Evolutionary conservation across 2,888 invertebrate genomes (phyloP).

Genomic region (Melinaea menophilus): DNA sequence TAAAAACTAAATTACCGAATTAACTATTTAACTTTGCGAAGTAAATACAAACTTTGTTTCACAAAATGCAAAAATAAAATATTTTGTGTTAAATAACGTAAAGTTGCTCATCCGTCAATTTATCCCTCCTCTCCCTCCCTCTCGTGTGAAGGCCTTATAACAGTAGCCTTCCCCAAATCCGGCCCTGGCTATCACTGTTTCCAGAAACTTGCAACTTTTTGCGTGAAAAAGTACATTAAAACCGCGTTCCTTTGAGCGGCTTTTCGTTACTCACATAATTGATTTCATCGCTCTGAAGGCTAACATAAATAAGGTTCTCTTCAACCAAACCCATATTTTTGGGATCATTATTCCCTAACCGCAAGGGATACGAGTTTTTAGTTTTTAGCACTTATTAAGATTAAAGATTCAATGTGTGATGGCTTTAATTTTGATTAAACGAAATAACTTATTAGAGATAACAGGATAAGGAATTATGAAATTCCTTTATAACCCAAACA

Average conservation of each 20-base stretch:
- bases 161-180: no score
- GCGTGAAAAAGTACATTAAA: constrained; percentile 16
- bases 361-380: constrained; percentile 4
- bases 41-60: no score
- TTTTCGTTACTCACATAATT: constrained; percentile 36
- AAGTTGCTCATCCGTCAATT: no score
- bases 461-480: no score
- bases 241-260: constrained; percentile 10
- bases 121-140: no score
- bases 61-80: no score
- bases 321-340: constrained; percentile 20
- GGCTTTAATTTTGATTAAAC: not conserved
- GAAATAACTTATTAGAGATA: no score
- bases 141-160: no score
- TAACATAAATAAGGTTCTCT: constrained; percentile 26
- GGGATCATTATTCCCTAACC: constrained; percentile 17
- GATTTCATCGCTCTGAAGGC: constrained; percentile 33
- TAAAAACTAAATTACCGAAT: no score
- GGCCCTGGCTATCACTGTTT: constrained; percentile 21
- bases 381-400: constrained; percentile 6
- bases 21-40: no score
- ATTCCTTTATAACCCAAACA: no score
- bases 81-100: no score
- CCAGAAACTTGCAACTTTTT: constrained; percentile 25
- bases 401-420: constrained; percentile 17